phyloP scores from a whole-genome alignment of 2,113 vertebrate genomes.

The Xiphias gladius region DNA sequence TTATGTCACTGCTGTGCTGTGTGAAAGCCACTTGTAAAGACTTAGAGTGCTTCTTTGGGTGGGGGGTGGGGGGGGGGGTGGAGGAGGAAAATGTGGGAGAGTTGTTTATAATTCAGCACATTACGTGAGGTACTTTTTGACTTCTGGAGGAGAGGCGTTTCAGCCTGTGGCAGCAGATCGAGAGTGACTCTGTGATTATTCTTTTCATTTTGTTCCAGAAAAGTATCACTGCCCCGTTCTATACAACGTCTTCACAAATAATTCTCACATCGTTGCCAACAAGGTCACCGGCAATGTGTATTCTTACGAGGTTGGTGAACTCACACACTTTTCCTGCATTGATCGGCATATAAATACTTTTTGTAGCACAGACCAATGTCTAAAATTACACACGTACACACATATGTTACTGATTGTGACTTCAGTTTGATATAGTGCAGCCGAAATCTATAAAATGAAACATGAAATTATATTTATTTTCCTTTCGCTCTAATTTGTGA shows the following conservation, averaged over 20 bases:
- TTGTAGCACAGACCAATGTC: slow-evolving; percentile 6
- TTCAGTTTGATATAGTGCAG: neutral
- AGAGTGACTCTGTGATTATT: slow-evolving; percentile 16
- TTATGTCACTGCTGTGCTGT: neutral
- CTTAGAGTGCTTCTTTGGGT: neutral
- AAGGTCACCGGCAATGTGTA: slow-evolving; percentile 96
- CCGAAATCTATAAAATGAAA: neutral
- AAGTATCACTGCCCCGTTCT: slow-evolving; percentile 98
- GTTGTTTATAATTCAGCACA: slow-evolving; percentile 5
- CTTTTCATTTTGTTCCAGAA: slow-evolving; percentile 77
- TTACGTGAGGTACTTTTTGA: neutral
- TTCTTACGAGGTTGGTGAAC: slow-evolving; percentile 89
- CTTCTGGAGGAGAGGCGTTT: neutral
- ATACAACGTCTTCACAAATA: slow-evolving; percentile 96
- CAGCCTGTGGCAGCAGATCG: neutral
- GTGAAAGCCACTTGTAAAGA: neutral
- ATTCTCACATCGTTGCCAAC: slow-evolving; percentile 94
- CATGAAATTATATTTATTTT: neutral
- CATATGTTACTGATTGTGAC: slow-evolving; percentile 23
- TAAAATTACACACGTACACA: neutral
- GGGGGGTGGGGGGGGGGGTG: neutral
- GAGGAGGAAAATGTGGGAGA: neutral
- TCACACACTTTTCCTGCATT: neutral
- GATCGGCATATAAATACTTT: neutral
- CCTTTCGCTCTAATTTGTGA: neutral